phyloP scores from a whole-genome alignment of 2,113 vertebrate genomes.

The Halichoerus grypus region DNA sequence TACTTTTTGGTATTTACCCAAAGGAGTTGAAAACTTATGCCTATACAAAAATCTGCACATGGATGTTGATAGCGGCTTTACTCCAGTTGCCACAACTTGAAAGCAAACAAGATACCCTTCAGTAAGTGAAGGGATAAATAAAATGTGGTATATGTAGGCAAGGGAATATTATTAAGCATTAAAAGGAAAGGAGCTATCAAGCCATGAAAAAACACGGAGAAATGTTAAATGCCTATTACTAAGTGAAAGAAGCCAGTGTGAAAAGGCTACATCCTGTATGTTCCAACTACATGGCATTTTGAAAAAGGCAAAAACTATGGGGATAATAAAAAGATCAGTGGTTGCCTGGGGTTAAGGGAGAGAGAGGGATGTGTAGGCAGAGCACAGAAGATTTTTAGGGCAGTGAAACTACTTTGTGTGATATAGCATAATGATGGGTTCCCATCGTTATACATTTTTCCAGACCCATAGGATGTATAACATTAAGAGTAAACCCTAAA shows the following conservation, averaged over 20 bases:
- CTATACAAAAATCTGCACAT: neutral
- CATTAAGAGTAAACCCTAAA: neutral
- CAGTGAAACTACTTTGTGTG: neutral
- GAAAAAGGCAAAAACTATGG: neutral
- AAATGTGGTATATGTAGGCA: neutral
- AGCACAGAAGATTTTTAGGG: neutral
- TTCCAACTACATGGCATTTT: neutral
- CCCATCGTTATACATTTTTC: neutral
- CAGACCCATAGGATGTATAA: neutral
- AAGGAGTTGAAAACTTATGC: constrained; percentile 4
- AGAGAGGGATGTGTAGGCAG: neutral
- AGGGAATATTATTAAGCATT: neutral
- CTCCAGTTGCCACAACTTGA: neutral
- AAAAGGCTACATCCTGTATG: neutral
- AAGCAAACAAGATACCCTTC: neutral
- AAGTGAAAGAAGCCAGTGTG: constrained; percentile 7
- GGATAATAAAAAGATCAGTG: neutral
- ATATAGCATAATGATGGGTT: neutral
- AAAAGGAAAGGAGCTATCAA: neutral
- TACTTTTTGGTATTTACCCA: neutral
- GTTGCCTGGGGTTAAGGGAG: neutral
- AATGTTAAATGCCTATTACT: neutral
- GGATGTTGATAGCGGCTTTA: neutral
- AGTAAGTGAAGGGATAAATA: neutral
- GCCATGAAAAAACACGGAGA: neutral